A percentile compares a stretch with the other conserved stretches of the same genome.
These are phyloP conservation scores for Sipha flava DNA, from an alignment of 1,140 invertebrate species.

Conservation along the genomic window DNA sequence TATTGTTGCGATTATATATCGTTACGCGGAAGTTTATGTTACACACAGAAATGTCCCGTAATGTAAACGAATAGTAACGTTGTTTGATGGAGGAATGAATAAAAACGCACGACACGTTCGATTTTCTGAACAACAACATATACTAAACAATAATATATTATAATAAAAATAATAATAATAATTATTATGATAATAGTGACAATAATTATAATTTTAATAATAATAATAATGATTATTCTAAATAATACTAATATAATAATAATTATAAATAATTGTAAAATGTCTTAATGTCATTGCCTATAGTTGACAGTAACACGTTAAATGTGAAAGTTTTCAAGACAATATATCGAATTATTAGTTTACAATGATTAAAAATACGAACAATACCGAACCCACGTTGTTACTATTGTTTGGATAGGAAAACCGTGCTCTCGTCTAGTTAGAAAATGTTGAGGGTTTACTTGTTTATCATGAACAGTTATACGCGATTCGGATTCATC, in stretches of 20 bases:
- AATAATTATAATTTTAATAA: too few species aligned
- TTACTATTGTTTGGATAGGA: not conserved
- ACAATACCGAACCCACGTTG: not conserved
- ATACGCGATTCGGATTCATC: too few species aligned
- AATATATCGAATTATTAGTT: not conserved
- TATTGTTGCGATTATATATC: not conserved
- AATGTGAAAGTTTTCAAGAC: not conserved
- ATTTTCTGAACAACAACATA: not conserved
- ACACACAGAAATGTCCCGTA: not conserved
- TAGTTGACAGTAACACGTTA: not conserved
- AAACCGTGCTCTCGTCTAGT: not conserved
- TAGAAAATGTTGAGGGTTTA: too few species aligned
- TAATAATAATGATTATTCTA: too few species aligned
- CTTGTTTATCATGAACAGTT: too few species aligned
- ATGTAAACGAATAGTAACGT: too few species aligned
- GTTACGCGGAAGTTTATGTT: not conserved
- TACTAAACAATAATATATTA: not conserved
- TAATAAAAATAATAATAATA: not conserved
- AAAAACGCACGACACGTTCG: too few species aligned
- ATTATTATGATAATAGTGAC: too few species aligned
- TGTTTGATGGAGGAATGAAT: too few species aligned
- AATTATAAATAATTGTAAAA: not conserved
- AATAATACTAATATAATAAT: not conserved
- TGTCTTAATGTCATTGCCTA: not conserved
- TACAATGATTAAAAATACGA: not conserved